Conservation (phyloP, 1,140 invertebrate genomes). For the Ctenoplectra terminalis region DNA sequence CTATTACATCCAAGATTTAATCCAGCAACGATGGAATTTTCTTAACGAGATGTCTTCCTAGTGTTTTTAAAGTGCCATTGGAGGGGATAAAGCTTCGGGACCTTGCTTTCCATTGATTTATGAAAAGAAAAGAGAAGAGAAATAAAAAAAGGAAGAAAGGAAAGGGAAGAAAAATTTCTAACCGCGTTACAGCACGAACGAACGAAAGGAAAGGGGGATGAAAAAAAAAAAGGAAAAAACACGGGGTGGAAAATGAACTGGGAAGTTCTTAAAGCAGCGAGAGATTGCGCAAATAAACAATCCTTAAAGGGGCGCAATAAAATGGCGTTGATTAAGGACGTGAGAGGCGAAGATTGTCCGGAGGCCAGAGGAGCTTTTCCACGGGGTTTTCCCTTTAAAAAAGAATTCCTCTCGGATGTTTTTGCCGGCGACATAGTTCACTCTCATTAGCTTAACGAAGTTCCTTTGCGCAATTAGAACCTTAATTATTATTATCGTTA, state of each 20-base stretch:
- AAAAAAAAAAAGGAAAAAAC: background rate
- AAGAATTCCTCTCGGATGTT: background rate
- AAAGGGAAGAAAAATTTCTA: background rate
- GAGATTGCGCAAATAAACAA: constrained; percentile 5
- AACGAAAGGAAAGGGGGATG: background rate
- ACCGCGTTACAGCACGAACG: background rate
- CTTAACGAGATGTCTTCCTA: background rate
- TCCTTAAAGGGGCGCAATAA: constrained; percentile 5
- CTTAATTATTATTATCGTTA: constrained; percentile 50
- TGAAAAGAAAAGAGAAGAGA: background rate
- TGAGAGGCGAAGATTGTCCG: background rate
- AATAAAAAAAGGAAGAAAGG: background rate
- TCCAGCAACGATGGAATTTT: constrained; percentile 1
- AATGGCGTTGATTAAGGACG: constrained; percentile 40
- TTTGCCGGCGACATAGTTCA: constrained; percentile 6
- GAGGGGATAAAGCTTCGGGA: background rate
- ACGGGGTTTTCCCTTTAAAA: background rate
- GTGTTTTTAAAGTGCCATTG: background rate
- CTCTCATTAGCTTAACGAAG: constrained; percentile 48
- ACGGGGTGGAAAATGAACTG: background rate
- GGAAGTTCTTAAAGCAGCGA: constrained; percentile 6
- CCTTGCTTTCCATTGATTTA: background rate
- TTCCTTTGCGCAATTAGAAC: constrained; percentile 43
- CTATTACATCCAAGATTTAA: background rate
- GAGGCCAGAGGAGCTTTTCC: background rate